Percentiles rank a stretch among this genome's conserved stretches.
phyloP scores from a whole-genome alignment of 2,113 vertebrate genomes.

The Oceanodroma tethys region DNA sequence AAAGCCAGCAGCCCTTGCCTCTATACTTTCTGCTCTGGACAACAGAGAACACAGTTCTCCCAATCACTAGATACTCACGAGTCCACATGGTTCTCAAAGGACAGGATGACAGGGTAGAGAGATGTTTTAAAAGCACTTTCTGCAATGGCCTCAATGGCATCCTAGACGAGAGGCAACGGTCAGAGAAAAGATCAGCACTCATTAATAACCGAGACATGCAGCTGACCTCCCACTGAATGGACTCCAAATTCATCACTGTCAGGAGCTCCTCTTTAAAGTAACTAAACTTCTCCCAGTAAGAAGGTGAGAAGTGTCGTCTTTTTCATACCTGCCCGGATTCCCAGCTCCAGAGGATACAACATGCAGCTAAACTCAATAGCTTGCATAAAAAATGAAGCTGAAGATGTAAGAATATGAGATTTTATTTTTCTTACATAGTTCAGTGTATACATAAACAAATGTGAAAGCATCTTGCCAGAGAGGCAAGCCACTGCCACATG shows the following conservation, averaged over 20 bases:
- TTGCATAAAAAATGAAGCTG: neutral
- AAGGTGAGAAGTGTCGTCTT: neutral
- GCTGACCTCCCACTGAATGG: neutral
- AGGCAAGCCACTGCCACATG: neutral
- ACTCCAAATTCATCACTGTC: neutral
- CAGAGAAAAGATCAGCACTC: neutral
- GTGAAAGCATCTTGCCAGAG: rapidly evolving
- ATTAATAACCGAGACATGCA: neutral
- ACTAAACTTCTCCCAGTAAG: neutral
- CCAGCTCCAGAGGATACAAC: neutral
- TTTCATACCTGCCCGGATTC: neutral
- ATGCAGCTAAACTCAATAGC: neutral
- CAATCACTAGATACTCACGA: conserved; percentile 78
- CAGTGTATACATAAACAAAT: rapidly evolving
- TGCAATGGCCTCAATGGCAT: conserved; percentile 95
- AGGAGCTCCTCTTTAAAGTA: neutral
- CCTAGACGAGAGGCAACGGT: conserved; percentile 69
- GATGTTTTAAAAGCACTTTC: conserved; percentile 98
- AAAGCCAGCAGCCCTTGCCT: neutral
- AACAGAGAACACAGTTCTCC: neutral
- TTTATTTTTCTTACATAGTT: neutral
- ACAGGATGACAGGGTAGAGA: conserved; percentile 90
- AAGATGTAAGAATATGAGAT: neutral
- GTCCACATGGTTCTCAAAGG: conserved; percentile 98
- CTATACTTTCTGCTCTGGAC: neutral